phyloP scores from a whole-genome alignment of 2,888 invertebrate genomes.

The Meghimatium bilineatum region DNA sequence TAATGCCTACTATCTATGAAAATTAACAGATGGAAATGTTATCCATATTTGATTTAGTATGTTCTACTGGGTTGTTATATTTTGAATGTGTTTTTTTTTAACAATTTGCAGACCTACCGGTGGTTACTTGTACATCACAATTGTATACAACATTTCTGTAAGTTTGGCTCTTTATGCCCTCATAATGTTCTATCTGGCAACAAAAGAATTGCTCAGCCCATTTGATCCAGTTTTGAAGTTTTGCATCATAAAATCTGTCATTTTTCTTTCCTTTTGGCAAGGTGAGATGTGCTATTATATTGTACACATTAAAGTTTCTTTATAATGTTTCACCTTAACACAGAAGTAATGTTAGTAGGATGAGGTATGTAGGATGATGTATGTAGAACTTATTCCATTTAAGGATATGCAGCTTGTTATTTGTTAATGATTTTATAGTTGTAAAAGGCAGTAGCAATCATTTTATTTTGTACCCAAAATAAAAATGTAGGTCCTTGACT shows the following conservation, averaged over 20 bases:
- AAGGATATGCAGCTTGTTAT: too few relatives aligned
- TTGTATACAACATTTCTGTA: constrained; percentile 98
- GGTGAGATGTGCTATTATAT: constrained; percentile 81
- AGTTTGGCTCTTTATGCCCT: constrained; percentile 97
- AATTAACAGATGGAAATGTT: too few relatives aligned
- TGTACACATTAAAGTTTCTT: neutral
- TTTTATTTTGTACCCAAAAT: too few relatives aligned
- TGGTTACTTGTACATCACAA: constrained; percentile 98
- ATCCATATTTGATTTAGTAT: too few relatives aligned
- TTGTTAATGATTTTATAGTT: too few relatives aligned
- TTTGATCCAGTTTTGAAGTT: constrained; percentile 99
- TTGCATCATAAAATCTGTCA: constrained; percentile 98
- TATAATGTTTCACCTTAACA: too few relatives aligned
- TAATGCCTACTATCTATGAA: too few relatives aligned
- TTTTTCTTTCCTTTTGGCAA: constrained; percentile 99
- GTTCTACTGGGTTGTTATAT: neutral
- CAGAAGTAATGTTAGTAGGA: too few relatives aligned
- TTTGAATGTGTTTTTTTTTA: neutral
- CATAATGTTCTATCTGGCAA: constrained; percentile 98
- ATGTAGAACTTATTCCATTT: too few relatives aligned
- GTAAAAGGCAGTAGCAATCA: too few relatives aligned
- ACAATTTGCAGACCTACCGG: constrained; percentile 83
- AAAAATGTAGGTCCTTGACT: too few relatives aligned
- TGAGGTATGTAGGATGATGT: too few relatives aligned
- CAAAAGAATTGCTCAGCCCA: constrained; percentile 94